Evolutionary conservation across 2,888 invertebrate species (phyloP).

Genomic region (Microdon myrmicae): DNA sequence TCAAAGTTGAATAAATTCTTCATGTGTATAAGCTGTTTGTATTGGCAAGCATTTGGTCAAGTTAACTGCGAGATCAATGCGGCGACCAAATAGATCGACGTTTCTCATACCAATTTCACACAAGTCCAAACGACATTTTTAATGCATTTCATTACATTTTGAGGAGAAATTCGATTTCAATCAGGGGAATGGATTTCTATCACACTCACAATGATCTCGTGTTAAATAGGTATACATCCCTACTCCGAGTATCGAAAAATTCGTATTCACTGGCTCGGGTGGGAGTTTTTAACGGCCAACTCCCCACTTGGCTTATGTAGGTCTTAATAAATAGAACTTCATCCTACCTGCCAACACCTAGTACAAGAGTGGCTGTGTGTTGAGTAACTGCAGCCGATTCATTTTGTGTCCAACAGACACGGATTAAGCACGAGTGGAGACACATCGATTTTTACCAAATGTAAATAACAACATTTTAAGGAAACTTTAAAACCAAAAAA

Average conservation of each 20-base stretch:
- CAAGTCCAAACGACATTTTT: no score
- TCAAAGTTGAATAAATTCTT: conserved; percentile 34
- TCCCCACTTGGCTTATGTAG: conserved; percentile 61
- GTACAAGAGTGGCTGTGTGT: conserved; percentile 68
- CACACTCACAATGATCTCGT: conserved; percentile 2
- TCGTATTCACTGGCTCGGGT: conserved; percentile 33
- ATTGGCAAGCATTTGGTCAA: conserved; percentile 3
- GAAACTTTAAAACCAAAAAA: conserved; percentile 3
- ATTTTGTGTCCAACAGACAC: conserved; percentile 45
- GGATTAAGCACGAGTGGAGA: conserved; percentile 37
- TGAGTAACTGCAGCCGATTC: conserved; percentile 63
- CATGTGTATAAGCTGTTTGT: conserved; percentile 21
- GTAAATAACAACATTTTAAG: conserved; percentile 39
- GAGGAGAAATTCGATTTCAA: conserved; percentile 30
- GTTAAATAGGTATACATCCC: conserved; percentile 15
- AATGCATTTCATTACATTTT: no score
- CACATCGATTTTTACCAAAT: conserved; percentile 49
- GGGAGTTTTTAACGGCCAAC: conserved; percentile 43
- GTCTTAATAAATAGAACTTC: conserved; percentile 68
- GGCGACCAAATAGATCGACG: conserved; percentile 31
- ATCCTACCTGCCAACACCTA: conserved; percentile 66
- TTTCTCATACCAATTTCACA: conserved; percentile 19
- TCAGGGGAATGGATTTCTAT: no score
- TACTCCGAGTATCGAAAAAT: conserved; percentile 29
- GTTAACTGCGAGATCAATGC: conserved; percentile 5